Evolutionary conservation across 1,140 invertebrate genomes (phyloP).

Genomic region (Lepidurus packardi): DNA sequence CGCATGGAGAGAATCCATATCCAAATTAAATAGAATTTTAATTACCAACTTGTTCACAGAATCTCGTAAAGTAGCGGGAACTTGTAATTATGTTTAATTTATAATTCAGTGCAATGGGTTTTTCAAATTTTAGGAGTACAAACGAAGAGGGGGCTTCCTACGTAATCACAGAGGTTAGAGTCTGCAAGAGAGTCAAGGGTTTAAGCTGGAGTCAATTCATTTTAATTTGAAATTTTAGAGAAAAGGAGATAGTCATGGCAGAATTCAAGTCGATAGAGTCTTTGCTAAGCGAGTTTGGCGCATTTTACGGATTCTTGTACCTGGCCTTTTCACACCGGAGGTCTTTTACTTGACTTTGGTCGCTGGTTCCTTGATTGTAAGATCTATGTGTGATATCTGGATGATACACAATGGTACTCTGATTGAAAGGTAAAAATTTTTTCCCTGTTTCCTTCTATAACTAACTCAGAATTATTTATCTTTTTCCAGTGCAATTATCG

Average conservation of each 20-base stretch:
- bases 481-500: slow-evolving; percentile 78
- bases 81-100: too few species aligned
- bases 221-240: slow-evolving; percentile 37
- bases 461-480: slow-evolving; percentile 36
- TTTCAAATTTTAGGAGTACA: slow-evolving; percentile 22
- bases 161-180: slow-evolving; percentile 29
- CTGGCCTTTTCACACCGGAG: slow-evolving; percentile 66
- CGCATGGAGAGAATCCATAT: too few species aligned
- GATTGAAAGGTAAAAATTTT: slow-evolving; percentile 71
- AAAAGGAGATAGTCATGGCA: slow-evolving; percentile 48
- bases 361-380: slow-evolving; percentile 69
- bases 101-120: background rate
- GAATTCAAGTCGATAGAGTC: slow-evolving; percentile 75
- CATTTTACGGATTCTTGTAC: slow-evolving; percentile 77
- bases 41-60: too few species aligned
- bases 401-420: slow-evolving; percentile 89
- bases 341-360: slow-evolving; percentile 73
- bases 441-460: background rate
- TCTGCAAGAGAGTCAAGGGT: background rate
- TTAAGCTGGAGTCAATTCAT: background rate
- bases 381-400: slow-evolving; percentile 94
- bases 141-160: slow-evolving; percentile 27
- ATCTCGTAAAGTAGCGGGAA: too few species aligned
- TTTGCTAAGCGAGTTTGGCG: slow-evolving; percentile 72
- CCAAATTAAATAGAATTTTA: too few species aligned